phyloP scores from a whole-genome alignment of 2,888 invertebrate genomes.

The Eueremaeus valkanovi region DNA sequence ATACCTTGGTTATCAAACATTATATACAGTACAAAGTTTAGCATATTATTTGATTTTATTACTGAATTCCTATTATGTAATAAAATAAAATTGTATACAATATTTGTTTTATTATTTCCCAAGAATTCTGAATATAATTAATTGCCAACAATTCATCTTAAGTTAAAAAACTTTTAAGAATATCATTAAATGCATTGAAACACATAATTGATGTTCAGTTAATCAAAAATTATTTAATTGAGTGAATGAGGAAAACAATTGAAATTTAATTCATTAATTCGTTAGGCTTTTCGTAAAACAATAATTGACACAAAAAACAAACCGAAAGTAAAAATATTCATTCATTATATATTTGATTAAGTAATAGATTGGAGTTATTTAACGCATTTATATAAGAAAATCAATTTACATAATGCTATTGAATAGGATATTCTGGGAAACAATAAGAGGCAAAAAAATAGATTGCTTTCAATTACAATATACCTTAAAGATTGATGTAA shows the following conservation, averaged over 20 bases:
- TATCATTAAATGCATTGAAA: background rate
- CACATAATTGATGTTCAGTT: background rate
- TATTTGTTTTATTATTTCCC: too few species aligned
- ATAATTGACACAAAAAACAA: background rate
- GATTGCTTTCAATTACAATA: too few species aligned
- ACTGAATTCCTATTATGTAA: too few species aligned
- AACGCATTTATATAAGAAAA: too few species aligned
- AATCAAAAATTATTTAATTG: constrained; percentile 17
- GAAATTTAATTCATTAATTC: background rate
- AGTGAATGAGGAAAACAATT: constrained; percentile 1
- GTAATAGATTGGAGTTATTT: background rate
- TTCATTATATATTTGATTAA: background rate
- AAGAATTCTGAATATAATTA: too few species aligned
- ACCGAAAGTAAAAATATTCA: background rate
- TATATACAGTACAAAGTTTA: background rate
- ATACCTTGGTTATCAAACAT: background rate
- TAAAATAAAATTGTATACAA: too few species aligned
- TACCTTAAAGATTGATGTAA: too few species aligned
- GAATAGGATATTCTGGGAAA: too few species aligned
- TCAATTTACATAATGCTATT: too few species aligned
- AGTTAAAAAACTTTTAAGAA: background rate
- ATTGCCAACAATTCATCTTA: too few species aligned
- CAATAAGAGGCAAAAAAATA: too few species aligned
- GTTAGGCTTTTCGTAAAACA: background rate
- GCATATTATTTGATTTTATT: background rate